Evolutionary conservation across 2,888 invertebrate genomes (phyloP), one percentile per base, ranked within the genome.

Genomic region (Mythimna pallens): DNA sequence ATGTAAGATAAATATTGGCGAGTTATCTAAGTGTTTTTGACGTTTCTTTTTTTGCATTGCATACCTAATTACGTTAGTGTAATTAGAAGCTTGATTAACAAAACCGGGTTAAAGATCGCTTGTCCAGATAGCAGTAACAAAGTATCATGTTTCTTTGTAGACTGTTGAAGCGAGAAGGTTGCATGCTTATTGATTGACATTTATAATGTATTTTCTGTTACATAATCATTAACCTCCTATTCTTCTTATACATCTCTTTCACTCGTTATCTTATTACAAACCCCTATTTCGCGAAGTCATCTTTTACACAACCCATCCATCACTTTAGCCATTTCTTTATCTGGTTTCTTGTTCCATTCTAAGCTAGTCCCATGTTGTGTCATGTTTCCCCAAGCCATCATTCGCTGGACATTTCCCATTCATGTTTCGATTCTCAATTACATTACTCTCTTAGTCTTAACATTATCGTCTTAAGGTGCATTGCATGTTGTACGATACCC

Each of bases 351-450:
- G 47, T 70, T 57, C 20, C 10, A 57, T 20, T 55, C 12, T 36
- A 7, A 10, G 57, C 47, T 14, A 59, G n/a, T 43, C 3, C 54
- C 14, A 43, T 43, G 61, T 72, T 61, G n/a, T 8, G 20, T 43
- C 34, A 52, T 71, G 78, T 76, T 55, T 52, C 34, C 34, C 62
- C 8, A 47, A 62, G 12, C 61, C 58, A 65, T 77, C 17, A 25
- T 65, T 76, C 43, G 14, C 63, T 25, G n/a, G 54, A 55, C 61
- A 75, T 52, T 62, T 52, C 59, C 61, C 78, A 71, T 76, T 65
- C 65, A 78, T 76, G 76, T 76, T 78, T 17, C 47, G 54, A 55
- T 73, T 34, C 65, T 66, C 78, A 55, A 78, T 78, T 67, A 72
- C 63, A 59, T 65, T 66, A 78, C 43, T 74, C 65, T 43, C 50